A percentile compares a stretch with the other conserved stretches of the same genome.
These are phyloP conservation scores for Rosalia funebris DNA, from an alignment of 2,888 invertebrate species.

Conservation along the genomic window DNA sequence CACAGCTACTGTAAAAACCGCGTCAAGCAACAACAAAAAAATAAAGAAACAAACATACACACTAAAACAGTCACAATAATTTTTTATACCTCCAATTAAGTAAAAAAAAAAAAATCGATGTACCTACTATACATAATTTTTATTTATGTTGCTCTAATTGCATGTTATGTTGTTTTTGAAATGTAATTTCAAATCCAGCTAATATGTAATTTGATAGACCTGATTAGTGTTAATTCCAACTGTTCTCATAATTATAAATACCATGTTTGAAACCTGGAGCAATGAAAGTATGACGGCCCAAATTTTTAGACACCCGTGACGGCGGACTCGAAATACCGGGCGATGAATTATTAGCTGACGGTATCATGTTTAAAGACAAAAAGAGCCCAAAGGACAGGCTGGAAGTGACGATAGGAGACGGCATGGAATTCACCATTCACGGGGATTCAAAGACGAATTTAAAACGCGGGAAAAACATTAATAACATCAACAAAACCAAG, in stretches of 20 bases:
- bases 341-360: constrained; percentile 82
- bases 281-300: constrained; percentile 11
- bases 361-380: constrained; percentile 86
- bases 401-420: constrained; percentile 91
- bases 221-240: constrained; percentile 23
- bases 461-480: constrained; percentile 78
- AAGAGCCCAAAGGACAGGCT: constrained; percentile 87
- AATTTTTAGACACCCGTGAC: constrained; percentile 69
- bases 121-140: no score
- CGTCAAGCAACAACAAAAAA: neutral
- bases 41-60: neutral
- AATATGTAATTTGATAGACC: constrained; percentile 10
- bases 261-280: neutral
- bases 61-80: no score
- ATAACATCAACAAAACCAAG: constrained; percentile 76
- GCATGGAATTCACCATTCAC: constrained; percentile 93
- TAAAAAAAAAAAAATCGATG: no score
- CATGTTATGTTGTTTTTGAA: constrained; percentile 37
- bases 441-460: constrained; percentile 86
- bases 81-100: neutral
- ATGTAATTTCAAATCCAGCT: constrained; percentile 22
- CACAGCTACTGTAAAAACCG: constrained; percentile 8
- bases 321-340: constrained; percentile 64
- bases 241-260: constrained; percentile 19
- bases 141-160: constrained; percentile 26